phyloP scores from a whole-genome alignment of 2,888 invertebrate genomes.

The Onchidella celtica region DNA sequence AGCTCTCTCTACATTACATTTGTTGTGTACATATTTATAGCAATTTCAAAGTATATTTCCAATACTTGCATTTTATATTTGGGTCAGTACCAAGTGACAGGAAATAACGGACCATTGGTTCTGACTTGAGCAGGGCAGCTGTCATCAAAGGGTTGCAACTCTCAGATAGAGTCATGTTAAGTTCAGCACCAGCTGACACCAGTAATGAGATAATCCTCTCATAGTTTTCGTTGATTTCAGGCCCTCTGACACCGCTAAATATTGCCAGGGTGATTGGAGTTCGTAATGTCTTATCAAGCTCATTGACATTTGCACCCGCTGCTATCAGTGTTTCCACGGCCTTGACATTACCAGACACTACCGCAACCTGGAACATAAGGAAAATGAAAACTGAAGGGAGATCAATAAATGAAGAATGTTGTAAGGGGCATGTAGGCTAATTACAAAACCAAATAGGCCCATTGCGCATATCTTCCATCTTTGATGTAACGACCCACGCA shows the following conservation, averaged over 20 bases:
- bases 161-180: conserved; percentile 61
- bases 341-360: conserved; percentile 58
- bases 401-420: too few species aligned
- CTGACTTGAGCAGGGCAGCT: conserved; percentile 61
- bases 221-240: conserved; percentile 55
- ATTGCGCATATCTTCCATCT: too few species aligned
- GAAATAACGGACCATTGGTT: conserved; percentile 61
- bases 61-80: conserved; percentile 61
- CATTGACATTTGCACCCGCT: conserved; percentile 65
- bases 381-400: too few species aligned
- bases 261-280: conserved; percentile 70
- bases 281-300: conserved; percentile 63
- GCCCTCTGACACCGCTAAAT: conserved; percentile 58
- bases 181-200: conserved; percentile 62
- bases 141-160: conserved; percentile 66
- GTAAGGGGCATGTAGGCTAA: too few species aligned
- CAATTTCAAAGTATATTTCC: too few species aligned
- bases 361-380: conserved; percentile 63
- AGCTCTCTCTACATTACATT: too few species aligned
- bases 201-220: conserved; percentile 64
- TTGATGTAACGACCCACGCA: too few species aligned
- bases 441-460: too few species aligned
- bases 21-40: too few species aligned
- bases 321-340: conserved; percentile 63
- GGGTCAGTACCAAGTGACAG: conserved; percentile 64